phyloP scores from a whole-genome alignment of 2,888 invertebrate genomes.

The Drosophila mimica region DNA sequence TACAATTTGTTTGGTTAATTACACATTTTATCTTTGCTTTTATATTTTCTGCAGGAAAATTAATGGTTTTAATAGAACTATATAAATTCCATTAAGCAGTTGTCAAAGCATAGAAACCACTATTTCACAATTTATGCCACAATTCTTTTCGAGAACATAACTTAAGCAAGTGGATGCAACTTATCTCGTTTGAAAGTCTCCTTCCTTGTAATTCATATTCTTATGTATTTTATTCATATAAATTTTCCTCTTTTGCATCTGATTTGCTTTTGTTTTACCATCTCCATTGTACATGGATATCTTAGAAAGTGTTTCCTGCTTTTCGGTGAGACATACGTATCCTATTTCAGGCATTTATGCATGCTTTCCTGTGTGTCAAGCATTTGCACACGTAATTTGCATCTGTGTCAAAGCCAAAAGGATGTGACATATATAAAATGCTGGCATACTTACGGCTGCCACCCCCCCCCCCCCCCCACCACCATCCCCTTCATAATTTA shows the following conservation, averaged over 20 bases:
- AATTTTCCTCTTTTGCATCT: conserved; percentile 24
- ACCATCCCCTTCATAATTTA: conserved; percentile 30
- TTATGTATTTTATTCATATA: conserved; percentile 10
- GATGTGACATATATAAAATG: conserved; percentile 38
- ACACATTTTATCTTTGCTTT: not conserved
- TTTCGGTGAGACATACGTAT: conserved; percentile 41
- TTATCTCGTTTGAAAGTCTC: not conserved
- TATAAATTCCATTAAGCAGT: not conserved
- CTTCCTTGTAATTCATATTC: conserved; percentile 3
- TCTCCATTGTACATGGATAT: conserved; percentile 35
- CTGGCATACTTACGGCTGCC: conserved; percentile 43
- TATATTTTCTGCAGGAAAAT: not conserved
- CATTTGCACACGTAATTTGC: conserved; percentile 40
- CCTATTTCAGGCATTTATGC: conserved; percentile 40
- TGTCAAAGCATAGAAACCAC: not conserved
- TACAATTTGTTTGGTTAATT: not conserved
- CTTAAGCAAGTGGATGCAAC: conserved; percentile 3
- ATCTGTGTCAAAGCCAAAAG: conserved; percentile 70
- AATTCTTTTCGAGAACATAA: not conserved
- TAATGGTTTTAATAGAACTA: not conserved
- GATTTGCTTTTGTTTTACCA: conserved; percentile 20
- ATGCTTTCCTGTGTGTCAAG: conserved; percentile 40
- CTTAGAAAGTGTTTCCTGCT: conserved; percentile 42
- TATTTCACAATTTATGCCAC: not conserved
- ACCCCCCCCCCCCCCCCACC: not conserved